Percentiles rank a stretch among this genome's conserved stretches.
phyloP scores from a whole-genome alignment of 2,888 invertebrate species.

The Eueremaeus valkanovi region DNA sequence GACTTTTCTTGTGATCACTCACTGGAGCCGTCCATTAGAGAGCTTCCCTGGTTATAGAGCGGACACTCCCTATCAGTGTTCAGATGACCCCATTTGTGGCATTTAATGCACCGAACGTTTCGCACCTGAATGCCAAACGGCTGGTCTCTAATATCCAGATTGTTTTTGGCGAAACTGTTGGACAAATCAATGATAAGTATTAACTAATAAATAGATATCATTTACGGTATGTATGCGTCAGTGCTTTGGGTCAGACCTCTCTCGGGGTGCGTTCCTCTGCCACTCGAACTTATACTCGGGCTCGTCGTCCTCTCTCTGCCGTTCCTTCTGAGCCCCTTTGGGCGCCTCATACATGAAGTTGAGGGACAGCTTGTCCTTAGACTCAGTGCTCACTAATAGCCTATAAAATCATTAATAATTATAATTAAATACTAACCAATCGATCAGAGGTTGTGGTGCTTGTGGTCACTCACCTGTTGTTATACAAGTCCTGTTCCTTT shows the following conservation, averaged over 20 bases:
- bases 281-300: conserved; percentile 99
- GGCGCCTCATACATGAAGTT: conserved; percentile 99
- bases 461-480: conserved; percentile 62
- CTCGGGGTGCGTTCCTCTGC: conserved; percentile 98
- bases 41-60: conserved; percentile 63
- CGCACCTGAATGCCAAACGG: conserved; percentile 96
- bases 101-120: conserved; percentile 97
- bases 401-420: conserved; percentile 56
- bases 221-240: too few relatives aligned
- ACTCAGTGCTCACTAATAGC: conserved; percentile 93
- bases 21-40: conserved; percentile 24
- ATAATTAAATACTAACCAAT: conserved; percentile 50
- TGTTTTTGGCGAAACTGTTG: conserved; percentile 58
- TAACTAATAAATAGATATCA: not conserved
- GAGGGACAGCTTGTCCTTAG: conserved; percentile 95
- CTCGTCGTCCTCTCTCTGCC: conserved; percentile 68
- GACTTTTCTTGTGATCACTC: not conserved
- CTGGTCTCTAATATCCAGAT: conserved; percentile 95
- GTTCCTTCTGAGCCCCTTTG: conserved; percentile 80
- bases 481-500: conserved; percentile 96
- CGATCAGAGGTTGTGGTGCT: not conserved
- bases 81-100: conserved; percentile 98
- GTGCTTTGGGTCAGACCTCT: conserved; percentile 59
- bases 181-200: too few relatives aligned
- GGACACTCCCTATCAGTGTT: conserved; percentile 96